These are phyloP conservation scores for Anomalospiza imberbis DNA, from an alignment of 2,797 vertebrate genomes.

Conservation along the genomic window DNA sequence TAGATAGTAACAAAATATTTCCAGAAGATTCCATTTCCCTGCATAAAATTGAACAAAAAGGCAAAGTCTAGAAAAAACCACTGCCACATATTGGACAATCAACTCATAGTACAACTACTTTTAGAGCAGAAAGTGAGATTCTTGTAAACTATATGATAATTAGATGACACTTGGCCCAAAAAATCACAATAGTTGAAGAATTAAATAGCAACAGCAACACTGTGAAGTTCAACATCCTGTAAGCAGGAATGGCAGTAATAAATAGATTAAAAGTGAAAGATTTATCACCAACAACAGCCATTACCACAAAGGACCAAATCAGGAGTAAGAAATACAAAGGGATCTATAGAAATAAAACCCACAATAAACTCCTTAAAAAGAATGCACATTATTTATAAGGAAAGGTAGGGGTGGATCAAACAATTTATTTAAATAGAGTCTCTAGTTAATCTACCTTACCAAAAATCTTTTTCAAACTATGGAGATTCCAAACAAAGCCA, in stretches of 20 bases:
- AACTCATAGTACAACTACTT: neutral
- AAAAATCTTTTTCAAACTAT: neutral
- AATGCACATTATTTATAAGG: neutral
- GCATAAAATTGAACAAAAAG: neutral
- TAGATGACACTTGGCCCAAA: neutral
- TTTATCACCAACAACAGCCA: neutral
- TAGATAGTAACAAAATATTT: neutral
- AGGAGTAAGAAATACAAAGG: neutral
- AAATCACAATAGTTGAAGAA: neutral
- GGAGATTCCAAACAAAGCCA: neutral
- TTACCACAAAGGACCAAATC: neutral
- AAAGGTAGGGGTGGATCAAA: neutral
- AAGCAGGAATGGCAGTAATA: neutral
- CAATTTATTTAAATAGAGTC: neutral
- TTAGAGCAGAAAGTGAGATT: neutral
- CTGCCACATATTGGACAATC: neutral
- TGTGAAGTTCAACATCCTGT: neutral
- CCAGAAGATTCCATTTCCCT: neutral
- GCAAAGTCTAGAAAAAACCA: neutral
- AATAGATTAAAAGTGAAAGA: neutral
- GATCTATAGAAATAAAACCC: neutral
- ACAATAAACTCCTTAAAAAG: neutral
- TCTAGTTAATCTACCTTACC: neutral
- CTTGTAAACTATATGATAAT: neutral
- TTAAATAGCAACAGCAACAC: neutral